Evolutionary conservation across 2,888 invertebrate genomes (phyloP), one percentile per base, ranked within the genome.

Genomic region (Schizaphis graminum): DNA sequence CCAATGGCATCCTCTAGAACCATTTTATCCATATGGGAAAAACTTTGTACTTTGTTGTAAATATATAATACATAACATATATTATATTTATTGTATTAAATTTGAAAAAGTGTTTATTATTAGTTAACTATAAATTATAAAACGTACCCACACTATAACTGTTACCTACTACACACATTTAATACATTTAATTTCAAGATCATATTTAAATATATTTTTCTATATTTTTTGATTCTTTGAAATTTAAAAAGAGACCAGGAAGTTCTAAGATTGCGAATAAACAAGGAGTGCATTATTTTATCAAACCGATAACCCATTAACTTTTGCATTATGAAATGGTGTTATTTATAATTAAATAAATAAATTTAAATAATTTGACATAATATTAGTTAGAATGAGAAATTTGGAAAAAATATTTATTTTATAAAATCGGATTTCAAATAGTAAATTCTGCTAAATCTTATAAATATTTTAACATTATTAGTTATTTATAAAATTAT

Each of bases 221-320:
- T 7, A n/a, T 7, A 77, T 35, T 35, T 21, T 7, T 21, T 35
- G 21, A 8, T 77, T 77, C 77, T 77, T 53, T 35, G 11, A 57
- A 35, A 49, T 61, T 26, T 77, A 49, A 61, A 49, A 61, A 49
- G 11, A 84, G n/a, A 56, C 91, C 26, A 90, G 57, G 89, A 41
- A 89, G 26, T 89, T 26, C 7, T 26, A 41, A 41, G 56, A 41
- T 57, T 89, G 3, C n/a, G 13, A 89, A 56, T 56, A 56, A 56
- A 56, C 26, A 89, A 89, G 26, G 56, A 56, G 35, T 56, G 56
- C 35, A 77, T 41, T 56, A 53, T 89, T 89, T 89, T 89, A 89
- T 56, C 56, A 16, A 56, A 56, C 41, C 26, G 56, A 89, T 89
- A 89, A 56, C 41, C 56, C 89, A 89, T 56, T 56, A 56, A 26